phyloP scores from a whole-genome alignment of 2,797 vertebrate genomes.

The Platalea minor region DNA sequence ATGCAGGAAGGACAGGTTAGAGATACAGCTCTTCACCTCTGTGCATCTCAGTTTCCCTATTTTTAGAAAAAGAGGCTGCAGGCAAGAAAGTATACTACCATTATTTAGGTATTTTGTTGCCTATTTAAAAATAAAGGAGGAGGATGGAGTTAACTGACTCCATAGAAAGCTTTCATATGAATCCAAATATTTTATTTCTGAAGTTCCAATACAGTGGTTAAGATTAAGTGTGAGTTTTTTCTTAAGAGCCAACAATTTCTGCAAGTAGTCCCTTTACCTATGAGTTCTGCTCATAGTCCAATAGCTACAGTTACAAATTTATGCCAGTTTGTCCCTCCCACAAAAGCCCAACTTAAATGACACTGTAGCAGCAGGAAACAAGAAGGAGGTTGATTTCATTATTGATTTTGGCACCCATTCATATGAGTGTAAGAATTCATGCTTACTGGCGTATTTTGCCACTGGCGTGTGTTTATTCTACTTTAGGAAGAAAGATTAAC shows the following conservation, averaged over 20 bases:
- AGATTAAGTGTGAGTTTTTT: background rate
- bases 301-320: background rate
- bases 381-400: background rate
- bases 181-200: background rate
- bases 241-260: background rate
- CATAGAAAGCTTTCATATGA: background rate
- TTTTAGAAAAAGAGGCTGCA: background rate
- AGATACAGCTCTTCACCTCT: background rate
- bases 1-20: background rate
- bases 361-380: background rate
- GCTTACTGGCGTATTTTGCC: background rate
- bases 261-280: background rate
- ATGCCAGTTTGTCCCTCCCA: background rate
- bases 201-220: background rate
- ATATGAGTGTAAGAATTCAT: background rate
- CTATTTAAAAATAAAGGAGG: background rate
- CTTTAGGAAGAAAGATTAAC: background rate
- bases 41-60: background rate
- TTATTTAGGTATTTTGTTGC: background rate
- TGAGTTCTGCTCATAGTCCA: background rate
- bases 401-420: background rate
- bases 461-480: background rate
- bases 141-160: background rate
- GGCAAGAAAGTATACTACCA: background rate
- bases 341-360: background rate